Evolutionary conservation across 1,140 invertebrate genomes (phyloP).

Genomic region (Drosophila nigrodunni): DNA sequence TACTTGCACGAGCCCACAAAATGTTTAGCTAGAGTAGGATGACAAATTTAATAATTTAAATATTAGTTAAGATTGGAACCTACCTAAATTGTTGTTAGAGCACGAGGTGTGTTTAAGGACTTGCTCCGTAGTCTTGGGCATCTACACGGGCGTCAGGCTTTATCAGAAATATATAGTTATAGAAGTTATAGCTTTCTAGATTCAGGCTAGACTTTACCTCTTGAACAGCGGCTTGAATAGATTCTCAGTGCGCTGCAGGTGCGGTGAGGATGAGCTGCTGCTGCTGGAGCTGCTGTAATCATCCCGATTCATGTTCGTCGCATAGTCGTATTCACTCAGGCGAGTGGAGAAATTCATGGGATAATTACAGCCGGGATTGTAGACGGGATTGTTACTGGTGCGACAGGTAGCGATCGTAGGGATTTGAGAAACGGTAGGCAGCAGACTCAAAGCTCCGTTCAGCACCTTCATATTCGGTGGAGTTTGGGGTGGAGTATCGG

Average conservation of each 20-base stretch:
- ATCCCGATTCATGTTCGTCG: slow-evolving; percentile 46
- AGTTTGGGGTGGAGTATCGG: slow-evolving; percentile 95
- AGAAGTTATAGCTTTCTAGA: neutral
- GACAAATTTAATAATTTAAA: neutral
- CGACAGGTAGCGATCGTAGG: slow-evolving; percentile 86
- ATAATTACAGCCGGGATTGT: slow-evolving; percentile 84
- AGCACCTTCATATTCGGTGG: slow-evolving; percentile 95
- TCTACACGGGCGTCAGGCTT: slow-evolving; percentile 38
- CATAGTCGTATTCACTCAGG: slow-evolving; percentile 80
- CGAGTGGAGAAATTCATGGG: slow-evolving; percentile 71
- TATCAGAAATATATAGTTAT: neutral
- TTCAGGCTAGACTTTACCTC: slow-evolving; percentile 87
- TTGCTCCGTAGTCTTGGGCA: neutral
- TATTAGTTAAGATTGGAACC: neutral
- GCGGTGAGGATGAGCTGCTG: slow-evolving; percentile 87
- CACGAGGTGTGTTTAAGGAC: slow-evolving; percentile 3
- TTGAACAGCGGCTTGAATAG: slow-evolving; percentile 94
- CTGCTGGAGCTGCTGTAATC: slow-evolving; percentile 86
- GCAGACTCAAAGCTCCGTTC: slow-evolving; percentile 88
- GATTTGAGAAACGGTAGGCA: slow-evolving; percentile 85
- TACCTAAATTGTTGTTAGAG: slow-evolving; percentile 25
- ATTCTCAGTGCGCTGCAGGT: slow-evolving; percentile 82
- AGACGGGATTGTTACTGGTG: slow-evolving; percentile 73
- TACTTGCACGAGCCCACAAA: slow-evolving; percentile 68
- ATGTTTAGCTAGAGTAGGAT: slow-evolving; percentile 15